phyloP scores from a whole-genome alignment of 2,797 vertebrate species.

The Acipenser ruthenus region DNA sequence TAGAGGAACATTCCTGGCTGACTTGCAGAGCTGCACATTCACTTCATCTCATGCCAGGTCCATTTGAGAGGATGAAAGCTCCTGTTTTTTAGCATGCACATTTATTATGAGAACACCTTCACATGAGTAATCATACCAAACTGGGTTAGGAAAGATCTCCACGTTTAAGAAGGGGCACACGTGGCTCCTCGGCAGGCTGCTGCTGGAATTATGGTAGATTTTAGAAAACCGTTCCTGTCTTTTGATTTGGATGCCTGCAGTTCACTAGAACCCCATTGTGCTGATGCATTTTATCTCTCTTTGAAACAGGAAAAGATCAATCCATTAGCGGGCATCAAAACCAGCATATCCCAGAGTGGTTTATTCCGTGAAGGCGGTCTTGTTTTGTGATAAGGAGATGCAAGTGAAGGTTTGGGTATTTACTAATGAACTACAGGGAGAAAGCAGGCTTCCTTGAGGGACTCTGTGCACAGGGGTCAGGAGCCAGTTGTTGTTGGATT shows the following conservation, averaged over 20 bases:
- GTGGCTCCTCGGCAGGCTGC: no score
- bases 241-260: neutral
- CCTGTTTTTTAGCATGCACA: neutral
- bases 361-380: neutral
- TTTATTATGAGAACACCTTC: neutral
- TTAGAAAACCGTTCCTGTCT: neutral
- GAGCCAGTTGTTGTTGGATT: neutral
- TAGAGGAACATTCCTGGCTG: slow-evolving; percentile 1
- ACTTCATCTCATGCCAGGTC: neutral
- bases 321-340: neutral
- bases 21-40: slow-evolving; percentile 3
- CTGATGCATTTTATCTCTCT: neutral
- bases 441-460: neutral
- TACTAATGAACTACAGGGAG: neutral
- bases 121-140: no score
- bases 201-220: no score
- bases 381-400: neutral
- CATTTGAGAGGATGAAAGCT: neutral
- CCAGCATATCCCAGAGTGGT: neutral
- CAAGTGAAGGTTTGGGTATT: neutral
- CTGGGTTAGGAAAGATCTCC: no score
- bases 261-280: no score
- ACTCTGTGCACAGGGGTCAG: neutral
- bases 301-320: neutral
- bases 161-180: no score